Evolutionary conservation across 2,797 vertebrate genomes (phyloP).

Genomic region (Myotis findleyi): DNA sequence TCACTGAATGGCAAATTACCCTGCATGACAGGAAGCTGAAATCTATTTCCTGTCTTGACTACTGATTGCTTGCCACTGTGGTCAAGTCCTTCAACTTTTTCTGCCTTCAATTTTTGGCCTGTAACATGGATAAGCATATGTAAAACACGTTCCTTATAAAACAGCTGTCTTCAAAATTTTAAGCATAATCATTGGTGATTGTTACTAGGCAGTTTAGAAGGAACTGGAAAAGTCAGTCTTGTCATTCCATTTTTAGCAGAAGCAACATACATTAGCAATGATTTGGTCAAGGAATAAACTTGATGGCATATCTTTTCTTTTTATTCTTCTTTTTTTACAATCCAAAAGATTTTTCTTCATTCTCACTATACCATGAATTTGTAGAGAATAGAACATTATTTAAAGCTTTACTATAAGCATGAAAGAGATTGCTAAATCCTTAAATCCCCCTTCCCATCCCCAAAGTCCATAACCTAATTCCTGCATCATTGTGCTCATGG

Average conservation of each 20-base stretch:
- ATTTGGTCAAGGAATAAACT: constrained; percentile 45
- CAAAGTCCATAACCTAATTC: not conserved
- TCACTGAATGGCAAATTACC: constrained; percentile 56
- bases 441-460: not conserved
- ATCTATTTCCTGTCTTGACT: constrained; percentile 33
- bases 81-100: constrained; percentile 52
- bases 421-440: constrained; percentile 11
- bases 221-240: constrained; percentile 48
- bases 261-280: constrained; percentile 59
- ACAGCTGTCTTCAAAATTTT: constrained; percentile 68
- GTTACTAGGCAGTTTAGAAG: constrained; percentile 47
- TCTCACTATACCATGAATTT: not conserved
- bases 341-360: not conserved
- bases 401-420: not conserved
- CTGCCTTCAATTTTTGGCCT: constrained; percentile 49
- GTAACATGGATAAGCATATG: constrained; percentile 61
- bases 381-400: not conserved
- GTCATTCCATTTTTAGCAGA: constrained; percentile 63
- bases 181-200: constrained; percentile 74
- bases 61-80: constrained; percentile 24
- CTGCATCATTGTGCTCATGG: not conserved
- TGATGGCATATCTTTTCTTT: not conserved
- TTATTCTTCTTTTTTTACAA: constrained; percentile 27
- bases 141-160: constrained; percentile 57
- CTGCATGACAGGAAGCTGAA: constrained; percentile 32